phyloP scores from a whole-genome alignment of 2,113 vertebrate species.

The Mus musculus region DNA sequence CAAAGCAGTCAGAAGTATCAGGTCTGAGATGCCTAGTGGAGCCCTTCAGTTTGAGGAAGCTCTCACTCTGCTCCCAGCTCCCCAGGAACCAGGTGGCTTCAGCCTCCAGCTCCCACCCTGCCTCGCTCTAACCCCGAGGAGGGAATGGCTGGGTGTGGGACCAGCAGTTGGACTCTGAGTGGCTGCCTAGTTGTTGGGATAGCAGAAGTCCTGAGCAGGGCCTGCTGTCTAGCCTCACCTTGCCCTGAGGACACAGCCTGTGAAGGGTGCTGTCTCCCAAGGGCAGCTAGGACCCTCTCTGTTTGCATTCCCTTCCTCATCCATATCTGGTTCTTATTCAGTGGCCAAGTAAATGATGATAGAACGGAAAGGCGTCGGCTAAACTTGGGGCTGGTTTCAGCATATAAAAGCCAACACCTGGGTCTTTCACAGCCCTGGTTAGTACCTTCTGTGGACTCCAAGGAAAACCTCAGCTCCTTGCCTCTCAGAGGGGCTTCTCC shows the following conservation, averaged over 20 bases:
- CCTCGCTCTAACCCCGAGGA: neutral
- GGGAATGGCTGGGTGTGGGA: neutral
- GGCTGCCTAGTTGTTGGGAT: fast-evolving
- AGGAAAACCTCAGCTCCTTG: fast-evolving
- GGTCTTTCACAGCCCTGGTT: too few species aligned
- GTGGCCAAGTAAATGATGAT: neutral
- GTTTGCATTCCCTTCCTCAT: neutral
- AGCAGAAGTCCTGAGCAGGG: fast-evolving
- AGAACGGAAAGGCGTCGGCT: neutral
- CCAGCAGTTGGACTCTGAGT: neutral
- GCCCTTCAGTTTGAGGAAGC: fast-evolving
- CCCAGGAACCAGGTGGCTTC: fast-evolving
- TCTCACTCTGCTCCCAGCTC: too few species aligned
- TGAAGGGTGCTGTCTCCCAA: fast-evolving
- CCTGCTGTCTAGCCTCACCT: fast-evolving
- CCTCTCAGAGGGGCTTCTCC: fast-evolving
- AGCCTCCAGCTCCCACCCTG: fast-evolving
- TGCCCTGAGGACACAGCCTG: fast-evolving
- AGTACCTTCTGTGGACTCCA: neutral
- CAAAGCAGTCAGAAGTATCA: fast-evolving
- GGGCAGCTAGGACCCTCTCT: fast-evolving
- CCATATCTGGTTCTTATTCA: neutral
- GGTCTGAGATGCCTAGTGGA: neutral
- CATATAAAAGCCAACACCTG: neutral
- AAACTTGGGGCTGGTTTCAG: fast-evolving